A percentile compares a stretch with the other conserved stretches of the same genome.
Evolutionary conservation across 2,113 vertebrate genomes (phyloP).

Genomic region (Edolisoma coerulescens): DNA sequence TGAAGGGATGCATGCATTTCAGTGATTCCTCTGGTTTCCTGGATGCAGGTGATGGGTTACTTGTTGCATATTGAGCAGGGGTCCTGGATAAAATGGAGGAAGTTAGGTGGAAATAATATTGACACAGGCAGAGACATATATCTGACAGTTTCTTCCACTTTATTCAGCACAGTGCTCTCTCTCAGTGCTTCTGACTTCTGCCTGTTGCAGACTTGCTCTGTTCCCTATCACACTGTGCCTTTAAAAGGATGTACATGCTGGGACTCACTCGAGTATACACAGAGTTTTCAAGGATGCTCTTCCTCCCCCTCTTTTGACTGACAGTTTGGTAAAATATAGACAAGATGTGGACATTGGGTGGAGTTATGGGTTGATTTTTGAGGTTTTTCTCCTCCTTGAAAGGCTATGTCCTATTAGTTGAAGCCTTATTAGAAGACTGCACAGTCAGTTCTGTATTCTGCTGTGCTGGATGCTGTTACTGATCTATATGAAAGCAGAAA

Average conservation of each 20-base stretch:
- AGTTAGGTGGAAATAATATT: not conserved
- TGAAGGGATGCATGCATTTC: not conserved
- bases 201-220: not conserved
- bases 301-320: not conserved
- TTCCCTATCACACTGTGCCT: not conserved
- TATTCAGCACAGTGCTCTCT: not conserved
- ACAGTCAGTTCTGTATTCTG: not conserved
- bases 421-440: not conserved
- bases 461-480: not conserved
- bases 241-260: not conserved
- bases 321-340: not conserved
- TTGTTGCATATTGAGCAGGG: not conserved
- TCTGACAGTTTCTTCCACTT: conserved; percentile 42
- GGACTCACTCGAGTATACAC: not conserved
- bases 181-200: not conserved
- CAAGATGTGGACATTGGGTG: not conserved
- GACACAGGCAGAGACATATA: not conserved
- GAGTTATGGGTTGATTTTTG: not conserved
- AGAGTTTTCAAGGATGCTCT: not conserved
- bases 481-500: not conserved
- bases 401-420: not conserved
- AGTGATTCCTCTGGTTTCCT: not conserved
- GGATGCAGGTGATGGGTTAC: not conserved
- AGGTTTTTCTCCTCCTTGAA: not conserved
- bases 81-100: not conserved